Base-by-base conservation (phyloP, 2,797 vertebrate genomes). In the Phalanger gymnotis region DNA sequence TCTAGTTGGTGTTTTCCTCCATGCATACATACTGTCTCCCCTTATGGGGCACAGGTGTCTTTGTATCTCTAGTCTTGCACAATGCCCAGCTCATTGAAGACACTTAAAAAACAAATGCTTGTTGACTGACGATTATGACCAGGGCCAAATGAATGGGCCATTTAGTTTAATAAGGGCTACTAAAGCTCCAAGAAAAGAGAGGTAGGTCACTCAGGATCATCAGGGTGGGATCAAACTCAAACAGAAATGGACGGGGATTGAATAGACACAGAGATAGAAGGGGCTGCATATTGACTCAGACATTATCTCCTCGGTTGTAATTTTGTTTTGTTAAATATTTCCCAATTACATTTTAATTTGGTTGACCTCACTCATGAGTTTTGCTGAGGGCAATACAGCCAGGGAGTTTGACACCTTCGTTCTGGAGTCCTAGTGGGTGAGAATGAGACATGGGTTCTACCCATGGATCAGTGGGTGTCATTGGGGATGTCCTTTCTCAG, bases 151-250 rank as follows among this genome's bases (percentile, higher is more conserved):
- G 66, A 73, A 19, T 40, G 16, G 34, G 19, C 16, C n/a, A 14
- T 7, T 40, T 73, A 40, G 66, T 40, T 40, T 73, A 22, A 27
- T n/a, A 40, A 10, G 40, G 73, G 22, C 7, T 10, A 5, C 1
- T 9, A 22, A 14, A 73, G 1, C 34, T 40, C 16, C n/a, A 40
- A 22, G 19, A 28, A 73, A 5, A 11, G 61, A 47, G 40, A 25
- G 61, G 12, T n/a, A 0, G 3, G 1, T 25, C 66, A 0, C 34
- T 73, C 34, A 9, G n/a, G 2, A 22, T 0, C 3, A 11, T 10
- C n/a, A n/a, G 14, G 61, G 61, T 14, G 61, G 34, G 61, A n/a
- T 34, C 58, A 34, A 61, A 40, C 66, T 40, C n/a, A 19, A 73
- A 40, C 1, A 6, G 16, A 73, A 73, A 40, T 47, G 22, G 40